These are phyloP conservation scores for Dicaeum eximium DNA, from an alignment of 2,113 vertebrate genomes.

Conservation along the genomic window DNA sequence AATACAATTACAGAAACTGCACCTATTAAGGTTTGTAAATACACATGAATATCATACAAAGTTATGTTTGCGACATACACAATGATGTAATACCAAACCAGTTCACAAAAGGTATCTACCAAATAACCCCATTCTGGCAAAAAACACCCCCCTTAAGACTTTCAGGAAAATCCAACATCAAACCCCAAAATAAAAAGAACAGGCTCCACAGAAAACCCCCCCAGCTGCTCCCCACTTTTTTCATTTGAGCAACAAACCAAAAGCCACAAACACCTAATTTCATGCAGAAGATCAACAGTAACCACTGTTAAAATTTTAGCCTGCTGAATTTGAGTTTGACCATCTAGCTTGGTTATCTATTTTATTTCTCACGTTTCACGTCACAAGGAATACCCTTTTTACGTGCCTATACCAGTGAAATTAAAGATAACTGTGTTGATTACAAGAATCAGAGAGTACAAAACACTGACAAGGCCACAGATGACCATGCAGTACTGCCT, in stretches of 20 bases:
- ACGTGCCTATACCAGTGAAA: not conserved
- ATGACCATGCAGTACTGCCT: not conserved
- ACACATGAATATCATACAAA: not conserved
- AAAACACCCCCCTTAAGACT: not conserved
- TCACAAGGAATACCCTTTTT: not conserved
- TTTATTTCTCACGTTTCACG: not conserved
- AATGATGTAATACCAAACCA: not conserved
- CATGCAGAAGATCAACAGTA: not conserved
- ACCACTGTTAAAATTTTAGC: not conserved
- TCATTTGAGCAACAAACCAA: not conserved
- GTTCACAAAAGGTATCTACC: not conserved
- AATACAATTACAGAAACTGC: not conserved
- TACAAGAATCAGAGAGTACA: not conserved
- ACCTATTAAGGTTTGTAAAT: not conserved
- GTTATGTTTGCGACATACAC: not conserved
- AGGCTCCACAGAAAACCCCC: not conserved
- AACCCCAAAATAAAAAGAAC: not conserved
- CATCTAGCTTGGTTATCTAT: not conserved
- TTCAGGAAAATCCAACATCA: not conserved
- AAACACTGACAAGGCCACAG: not conserved
- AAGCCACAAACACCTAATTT: not conserved
- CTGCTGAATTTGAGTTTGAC: not conserved
- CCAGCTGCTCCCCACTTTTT: fast-evolving
- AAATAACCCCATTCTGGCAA: not conserved
- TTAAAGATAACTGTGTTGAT: not conserved